These are phyloP conservation scores for Pristionchus maxplancki DNA, from an alignment of 2,888 invertebrate genomes.

Conservation along the genomic window DNA sequence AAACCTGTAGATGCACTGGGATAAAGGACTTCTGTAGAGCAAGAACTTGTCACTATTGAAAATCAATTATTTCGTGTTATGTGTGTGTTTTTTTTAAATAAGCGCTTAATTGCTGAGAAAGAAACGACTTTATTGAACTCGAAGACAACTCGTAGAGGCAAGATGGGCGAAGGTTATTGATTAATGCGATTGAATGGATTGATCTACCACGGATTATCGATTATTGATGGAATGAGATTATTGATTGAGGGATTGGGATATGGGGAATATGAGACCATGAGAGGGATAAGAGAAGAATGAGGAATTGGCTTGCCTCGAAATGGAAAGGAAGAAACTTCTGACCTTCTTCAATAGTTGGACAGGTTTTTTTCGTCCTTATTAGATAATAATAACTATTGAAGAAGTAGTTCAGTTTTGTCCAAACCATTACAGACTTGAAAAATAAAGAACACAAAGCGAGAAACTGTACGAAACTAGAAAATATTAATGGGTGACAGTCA, in stretches of 20 bases:
- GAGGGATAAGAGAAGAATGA: neutral
- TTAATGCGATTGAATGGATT: conserved; percentile 21
- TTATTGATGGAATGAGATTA: conserved; percentile 21
- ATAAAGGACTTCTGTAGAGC: no score
- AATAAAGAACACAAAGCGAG: no score
- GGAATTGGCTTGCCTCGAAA: neutral
- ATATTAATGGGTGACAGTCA: neutral
- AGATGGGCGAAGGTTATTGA: conserved; percentile 26
- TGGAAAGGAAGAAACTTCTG: neutral
- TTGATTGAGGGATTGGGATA: conserved; percentile 26
- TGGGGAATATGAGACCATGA: conserved; percentile 28
- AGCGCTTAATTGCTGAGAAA: no score
- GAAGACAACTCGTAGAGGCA: conserved; percentile 26
- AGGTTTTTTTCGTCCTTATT: no score
- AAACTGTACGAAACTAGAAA: neutral
- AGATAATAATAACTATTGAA: no score
- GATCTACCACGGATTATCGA: conserved; percentile 43
- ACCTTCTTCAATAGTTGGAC: neutral
- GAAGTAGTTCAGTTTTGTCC: no score
- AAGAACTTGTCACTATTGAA: no score
- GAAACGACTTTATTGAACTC: neutral
- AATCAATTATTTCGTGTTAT: no score
- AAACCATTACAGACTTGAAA: no score
- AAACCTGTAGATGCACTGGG: no score
- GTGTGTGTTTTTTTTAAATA: no score